Percentiles rank a stretch among this genome's conserved stretches.
phyloP scores from a whole-genome alignment of 2,113 vertebrate genomes.

The Elaphurus davidianus region DNA sequence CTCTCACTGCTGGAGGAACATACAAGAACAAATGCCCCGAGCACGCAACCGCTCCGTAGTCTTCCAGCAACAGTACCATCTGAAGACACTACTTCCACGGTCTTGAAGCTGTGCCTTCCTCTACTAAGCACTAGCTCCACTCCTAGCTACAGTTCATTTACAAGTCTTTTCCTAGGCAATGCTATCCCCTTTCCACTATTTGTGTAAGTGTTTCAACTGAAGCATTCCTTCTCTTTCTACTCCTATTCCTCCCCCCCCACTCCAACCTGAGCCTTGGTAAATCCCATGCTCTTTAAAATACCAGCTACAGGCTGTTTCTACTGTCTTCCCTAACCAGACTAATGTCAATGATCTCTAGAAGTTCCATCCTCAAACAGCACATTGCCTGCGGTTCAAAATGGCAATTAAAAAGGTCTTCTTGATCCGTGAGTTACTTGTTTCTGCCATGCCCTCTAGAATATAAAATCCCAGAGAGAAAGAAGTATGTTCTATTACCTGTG shows the following conservation, averaged over 20 bases:
- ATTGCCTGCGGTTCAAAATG: not conserved
- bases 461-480: not conserved
- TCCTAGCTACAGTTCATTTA: not conserved
- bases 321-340: not conserved
- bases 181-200: not conserved
- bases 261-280: not conserved
- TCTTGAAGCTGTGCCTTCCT: not conserved
- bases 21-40: not conserved
- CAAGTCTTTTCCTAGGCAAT: not conserved
- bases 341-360: not conserved
- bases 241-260: not conserved
- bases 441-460: not conserved
- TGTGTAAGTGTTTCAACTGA: not conserved
- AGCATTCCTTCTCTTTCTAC: not conserved
- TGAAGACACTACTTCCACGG: not conserved
- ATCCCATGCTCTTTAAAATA: not conserved
- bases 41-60: not conserved
- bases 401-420: not conserved
- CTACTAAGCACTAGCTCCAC: not conserved
- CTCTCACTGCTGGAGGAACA: not conserved
- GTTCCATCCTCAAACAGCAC: not conserved
- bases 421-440: not conserved
- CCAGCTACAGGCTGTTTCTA: not conserved
- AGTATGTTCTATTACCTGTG: not conserved
- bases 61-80: not conserved